Percentiles rank a stretch among this genome's conserved stretches.
phyloP scores from a whole-genome alignment of 2,113 vertebrate species.

The Rhea pennata region DNA sequence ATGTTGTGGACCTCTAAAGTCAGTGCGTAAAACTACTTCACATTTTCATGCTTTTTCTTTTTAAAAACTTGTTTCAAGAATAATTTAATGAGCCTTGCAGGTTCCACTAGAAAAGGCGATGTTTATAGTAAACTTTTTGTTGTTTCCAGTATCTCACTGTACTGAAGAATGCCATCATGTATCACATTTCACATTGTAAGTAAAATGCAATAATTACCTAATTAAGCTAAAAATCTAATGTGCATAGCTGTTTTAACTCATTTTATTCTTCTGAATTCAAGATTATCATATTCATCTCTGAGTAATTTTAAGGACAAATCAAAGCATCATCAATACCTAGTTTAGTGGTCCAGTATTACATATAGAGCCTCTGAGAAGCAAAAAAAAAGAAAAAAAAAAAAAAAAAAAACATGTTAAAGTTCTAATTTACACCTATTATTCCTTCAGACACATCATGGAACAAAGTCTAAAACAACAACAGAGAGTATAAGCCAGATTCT shows the following conservation, averaged over 20 bases:
- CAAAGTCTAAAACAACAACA: neutral
- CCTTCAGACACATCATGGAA: neutral
- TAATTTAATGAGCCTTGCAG: neutral
- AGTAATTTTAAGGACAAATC: neutral
- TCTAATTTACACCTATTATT: neutral
- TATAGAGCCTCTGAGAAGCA: neutral
- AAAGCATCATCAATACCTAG: neutral
- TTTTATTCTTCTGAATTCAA: neutral
- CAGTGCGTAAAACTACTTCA: neutral
- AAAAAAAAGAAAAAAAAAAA: conserved; percentile 15
- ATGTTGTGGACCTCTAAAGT: neutral
- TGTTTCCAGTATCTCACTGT: neutral
- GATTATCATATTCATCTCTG: neutral
- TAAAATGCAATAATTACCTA: neutral
- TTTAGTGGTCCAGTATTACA: neutral
- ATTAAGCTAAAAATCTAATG: neutral
- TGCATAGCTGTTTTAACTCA: neutral
- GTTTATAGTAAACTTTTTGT: neutral
- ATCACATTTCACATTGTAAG: neutral
- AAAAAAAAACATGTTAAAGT: neutral
- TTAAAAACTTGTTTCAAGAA: neutral
- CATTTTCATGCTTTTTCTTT: neutral
- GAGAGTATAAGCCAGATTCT: neutral
- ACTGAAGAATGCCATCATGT: neutral
- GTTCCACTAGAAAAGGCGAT: neutral